Evolutionary conservation across 2,797 vertebrate genomes (phyloP).

Genomic region (Neomorphus geoffroyi): DNA sequence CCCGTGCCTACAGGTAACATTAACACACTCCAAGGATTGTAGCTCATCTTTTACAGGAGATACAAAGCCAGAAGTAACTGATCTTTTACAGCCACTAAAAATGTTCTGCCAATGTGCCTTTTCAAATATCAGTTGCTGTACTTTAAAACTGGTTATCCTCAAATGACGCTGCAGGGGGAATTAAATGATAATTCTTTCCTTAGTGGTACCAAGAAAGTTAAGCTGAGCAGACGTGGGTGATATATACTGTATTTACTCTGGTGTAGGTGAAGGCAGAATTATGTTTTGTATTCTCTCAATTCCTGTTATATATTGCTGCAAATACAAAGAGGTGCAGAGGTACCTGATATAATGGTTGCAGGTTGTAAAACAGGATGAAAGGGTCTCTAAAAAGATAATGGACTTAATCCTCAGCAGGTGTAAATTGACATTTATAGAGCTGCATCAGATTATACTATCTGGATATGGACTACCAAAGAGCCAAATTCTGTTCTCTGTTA

Average conservation of each 20-base stretch:
- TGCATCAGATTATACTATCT: neutral
- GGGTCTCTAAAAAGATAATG: conserved; percentile 1
- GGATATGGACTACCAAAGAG: neutral
- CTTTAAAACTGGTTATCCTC: neutral
- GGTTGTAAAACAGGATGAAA: conserved; percentile 5
- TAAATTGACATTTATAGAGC: conserved; percentile 12
- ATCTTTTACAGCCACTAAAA: neutral
- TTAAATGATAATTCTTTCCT: neutral
- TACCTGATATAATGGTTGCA: neutral
- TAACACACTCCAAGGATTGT: neutral
- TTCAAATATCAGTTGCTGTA: neutral
- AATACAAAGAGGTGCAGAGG: neutral
- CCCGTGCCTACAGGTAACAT: neutral
- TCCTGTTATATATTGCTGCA: neutral
- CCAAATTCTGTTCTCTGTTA: neutral
- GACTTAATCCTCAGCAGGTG: conserved; percentile 1
- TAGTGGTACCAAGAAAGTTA: neutral
- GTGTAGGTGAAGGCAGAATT: neutral
- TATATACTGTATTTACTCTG: neutral
- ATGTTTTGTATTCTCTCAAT: neutral
- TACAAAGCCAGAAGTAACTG: neutral
- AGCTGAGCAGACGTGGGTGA: neutral
- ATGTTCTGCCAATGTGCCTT: neutral
- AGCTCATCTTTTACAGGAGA: neutral
- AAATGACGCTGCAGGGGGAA: neutral